Percentiles rank a stretch among this genome's conserved stretches.
These are phyloP conservation scores for Nylanderia fulva DNA, from an alignment of 1,140 invertebrate species.

Conservation along the genomic window DNA sequence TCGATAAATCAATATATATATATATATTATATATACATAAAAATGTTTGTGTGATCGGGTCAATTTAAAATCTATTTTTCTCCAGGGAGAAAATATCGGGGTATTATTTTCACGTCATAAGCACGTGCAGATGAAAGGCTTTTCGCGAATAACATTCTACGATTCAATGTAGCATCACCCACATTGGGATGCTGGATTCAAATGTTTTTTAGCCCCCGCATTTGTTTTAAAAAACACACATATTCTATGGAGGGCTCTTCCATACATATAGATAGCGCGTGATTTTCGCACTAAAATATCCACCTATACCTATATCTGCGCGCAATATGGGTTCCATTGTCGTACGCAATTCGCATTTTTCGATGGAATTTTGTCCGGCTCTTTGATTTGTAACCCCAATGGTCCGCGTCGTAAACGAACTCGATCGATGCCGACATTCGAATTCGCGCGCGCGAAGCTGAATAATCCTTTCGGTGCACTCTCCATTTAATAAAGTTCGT, in stretches of 20 bases:
- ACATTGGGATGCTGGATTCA: background rate
- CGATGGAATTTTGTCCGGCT: conserved; percentile 36
- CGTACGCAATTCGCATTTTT: conserved; percentile 36
- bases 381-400: conserved; percentile 56
- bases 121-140: conserved; percentile 17
- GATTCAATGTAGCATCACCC: background rate
- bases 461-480: conserved; percentile 56
- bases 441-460: conserved; percentile 34
- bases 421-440: conserved; percentile 51
- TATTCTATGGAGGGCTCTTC: background rate
- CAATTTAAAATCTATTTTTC: background rate
- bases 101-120: conserved; percentile 5
- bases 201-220: conserved; percentile 11
- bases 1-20: background rate
- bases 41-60: background rate
- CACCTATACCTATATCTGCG: background rate
- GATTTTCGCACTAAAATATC: conserved; percentile 38
- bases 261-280: background rate
- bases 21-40: too few species aligned
- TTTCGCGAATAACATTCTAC: conserved; percentile 1
- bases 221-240: conserved; percentile 24
- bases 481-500: conserved; percentile 62
- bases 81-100: background rate
- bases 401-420: conserved; percentile 38
- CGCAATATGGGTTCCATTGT: background rate